Evolutionary conservation across 2,113 vertebrate genomes (phyloP).

Genomic region (Pandion haliaetus): DNA sequence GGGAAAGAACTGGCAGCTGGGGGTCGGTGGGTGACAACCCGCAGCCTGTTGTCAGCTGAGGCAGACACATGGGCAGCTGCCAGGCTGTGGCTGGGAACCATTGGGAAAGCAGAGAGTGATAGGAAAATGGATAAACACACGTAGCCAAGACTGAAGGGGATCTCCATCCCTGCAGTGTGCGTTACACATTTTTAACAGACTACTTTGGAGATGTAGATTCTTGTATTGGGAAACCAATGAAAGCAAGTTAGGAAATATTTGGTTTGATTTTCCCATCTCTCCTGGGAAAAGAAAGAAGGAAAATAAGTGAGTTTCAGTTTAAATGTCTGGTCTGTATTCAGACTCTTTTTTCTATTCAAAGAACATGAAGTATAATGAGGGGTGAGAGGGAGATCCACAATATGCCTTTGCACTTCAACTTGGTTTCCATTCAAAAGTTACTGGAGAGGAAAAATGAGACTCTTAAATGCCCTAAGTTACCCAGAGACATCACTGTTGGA

Average conservation of each 20-base stretch:
- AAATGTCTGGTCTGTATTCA: background rate
- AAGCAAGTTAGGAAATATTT: background rate
- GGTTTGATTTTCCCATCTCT: background rate
- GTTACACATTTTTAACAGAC: background rate
- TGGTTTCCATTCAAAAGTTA: background rate
- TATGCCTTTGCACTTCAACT: background rate
- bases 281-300: background rate
- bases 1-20: background rate
- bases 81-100: background rate
- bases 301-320: background rate
- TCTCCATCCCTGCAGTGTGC: fast-evolving
- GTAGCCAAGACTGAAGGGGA: background rate
- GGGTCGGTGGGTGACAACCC: background rate
- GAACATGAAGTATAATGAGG: background rate
- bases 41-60: background rate
- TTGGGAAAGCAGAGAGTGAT: background rate
- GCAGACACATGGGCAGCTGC: background rate
- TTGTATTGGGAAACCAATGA: background rate
- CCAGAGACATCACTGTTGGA: background rate
- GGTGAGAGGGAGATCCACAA: background rate
- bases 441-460: background rate
- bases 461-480: background rate
- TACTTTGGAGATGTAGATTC: background rate
- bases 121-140: background rate
- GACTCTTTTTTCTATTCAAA: background rate